Conservation (phyloP, 2,888 invertebrate species). For the Nebria salina region DNA sequence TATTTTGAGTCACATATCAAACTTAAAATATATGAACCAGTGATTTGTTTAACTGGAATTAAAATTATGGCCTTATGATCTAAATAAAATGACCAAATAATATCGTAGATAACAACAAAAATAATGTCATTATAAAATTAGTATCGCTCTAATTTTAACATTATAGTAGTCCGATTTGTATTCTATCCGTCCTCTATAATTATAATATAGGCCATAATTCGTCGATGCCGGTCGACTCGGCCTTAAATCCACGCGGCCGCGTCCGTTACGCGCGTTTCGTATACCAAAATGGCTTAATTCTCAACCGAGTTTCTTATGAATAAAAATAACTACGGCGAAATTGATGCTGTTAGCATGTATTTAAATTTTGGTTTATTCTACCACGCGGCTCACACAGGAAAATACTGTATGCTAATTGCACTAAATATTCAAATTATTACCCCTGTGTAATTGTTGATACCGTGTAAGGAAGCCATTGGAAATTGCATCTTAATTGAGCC, state of each 20-base stretch:
- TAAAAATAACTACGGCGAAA: constrained; percentile 23
- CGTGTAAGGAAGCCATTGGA: constrained; percentile 29
- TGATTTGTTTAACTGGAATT: not conserved
- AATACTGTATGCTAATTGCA: constrained; percentile 27
- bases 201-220: constrained; percentile 60
- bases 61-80: not conserved
- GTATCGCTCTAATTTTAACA: not conserved
- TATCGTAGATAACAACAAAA: not conserved
- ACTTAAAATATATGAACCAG: not conserved
- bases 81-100: not conserved
- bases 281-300: constrained; percentile 60
- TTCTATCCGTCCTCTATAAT: constrained; percentile 55
- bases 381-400: too few relatives aligned
- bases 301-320: constrained; percentile 49
- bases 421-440: constrained; percentile 37
- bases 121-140: not conserved
- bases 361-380: constrained; percentile 24
- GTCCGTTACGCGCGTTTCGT: not conserved
- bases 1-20: not conserved
- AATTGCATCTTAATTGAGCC: constrained; percentile 29
- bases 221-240: constrained; percentile 48
- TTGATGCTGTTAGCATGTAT: constrained; percentile 41
- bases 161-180: too few relatives aligned
- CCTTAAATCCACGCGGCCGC: constrained; percentile 17
- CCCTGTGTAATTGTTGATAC: constrained; percentile 16